These are phyloP conservation scores for Cetoscarus ocellatus DNA, from an alignment of 2,797 vertebrate genomes.

Conservation along the genomic window DNA sequence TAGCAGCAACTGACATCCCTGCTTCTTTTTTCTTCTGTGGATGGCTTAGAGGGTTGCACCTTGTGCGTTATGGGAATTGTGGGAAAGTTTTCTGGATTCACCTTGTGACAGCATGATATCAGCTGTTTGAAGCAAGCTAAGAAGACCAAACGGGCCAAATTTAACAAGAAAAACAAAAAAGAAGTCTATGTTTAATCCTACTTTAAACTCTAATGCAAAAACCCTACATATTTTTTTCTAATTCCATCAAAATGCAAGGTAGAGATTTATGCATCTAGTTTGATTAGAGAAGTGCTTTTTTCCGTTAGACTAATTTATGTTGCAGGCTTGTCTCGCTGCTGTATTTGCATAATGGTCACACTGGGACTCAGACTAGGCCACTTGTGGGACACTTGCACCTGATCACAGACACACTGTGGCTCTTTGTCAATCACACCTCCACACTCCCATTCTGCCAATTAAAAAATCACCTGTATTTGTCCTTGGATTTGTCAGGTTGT, in stretches of 20 bases:
- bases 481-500: slow-evolving; percentile 57
- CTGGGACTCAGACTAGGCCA: slow-evolving; percentile 84
- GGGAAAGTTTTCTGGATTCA: slow-evolving; percentile 21
- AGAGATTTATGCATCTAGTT: slow-evolving; percentile 37
- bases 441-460: slow-evolving; percentile 61
- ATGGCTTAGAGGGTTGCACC: slow-evolving; percentile 63
- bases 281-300: slow-evolving; percentile 71
- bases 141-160: neutral
- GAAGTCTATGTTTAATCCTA: neutral
- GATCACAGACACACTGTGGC: slow-evolving; percentile 83
- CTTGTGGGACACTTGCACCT: slow-evolving; percentile 87
- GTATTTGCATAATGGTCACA: slow-evolving; percentile 84
- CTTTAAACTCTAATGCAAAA: neutral
- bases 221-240: neutral
- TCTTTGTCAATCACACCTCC: slow-evolving; percentile 80
- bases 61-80: slow-evolving; percentile 37
- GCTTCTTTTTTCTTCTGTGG: slow-evolving; percentile 59
- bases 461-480: slow-evolving; percentile 70
- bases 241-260: slow-evolving; percentile 8
- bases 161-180: too few relatives aligned
- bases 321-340: slow-evolving; percentile 68
- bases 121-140: slow-evolving; percentile 9
- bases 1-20: slow-evolving; percentile 80
- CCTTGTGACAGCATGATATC: slow-evolving; percentile 24
- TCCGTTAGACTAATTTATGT: slow-evolving; percentile 75